Percentiles rank a stretch among this genome's conserved stretches.
phyloP scores from a whole-genome alignment of 1,140 invertebrate species.

The Microvelia longipes region DNA sequence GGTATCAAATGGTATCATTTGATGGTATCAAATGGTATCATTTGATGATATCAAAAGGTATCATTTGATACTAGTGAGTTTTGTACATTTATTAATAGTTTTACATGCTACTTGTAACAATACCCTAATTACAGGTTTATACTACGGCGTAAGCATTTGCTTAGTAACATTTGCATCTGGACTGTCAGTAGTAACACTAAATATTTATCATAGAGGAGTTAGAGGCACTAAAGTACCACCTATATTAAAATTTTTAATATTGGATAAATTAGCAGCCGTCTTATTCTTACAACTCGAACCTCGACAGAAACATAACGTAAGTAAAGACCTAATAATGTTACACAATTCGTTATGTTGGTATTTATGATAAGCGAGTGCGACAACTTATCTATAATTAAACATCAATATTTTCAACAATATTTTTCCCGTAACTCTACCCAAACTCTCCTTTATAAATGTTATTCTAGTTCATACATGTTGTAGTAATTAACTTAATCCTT shows the following conservation, averaged over 20 bases:
- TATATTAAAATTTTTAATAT: constrained; percentile 47
- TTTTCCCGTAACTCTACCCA: neutral
- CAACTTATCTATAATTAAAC: neutral
- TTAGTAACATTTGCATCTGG: constrained; percentile 77
- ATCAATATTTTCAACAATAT: neutral
- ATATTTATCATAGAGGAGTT: constrained; percentile 71
- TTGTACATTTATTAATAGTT: too few relatives aligned
- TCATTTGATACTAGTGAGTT: too few relatives aligned
- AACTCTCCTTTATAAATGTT: neutral
- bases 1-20: too few relatives aligned
- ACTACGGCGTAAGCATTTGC: constrained; percentile 83
- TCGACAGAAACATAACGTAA: constrained; percentile 27
- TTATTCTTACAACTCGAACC: constrained; percentile 45
- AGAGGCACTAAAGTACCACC: constrained; percentile 58
- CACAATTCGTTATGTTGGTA: neutral
- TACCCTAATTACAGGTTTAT: constrained; percentile 50
- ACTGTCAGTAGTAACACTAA: constrained; percentile 67
- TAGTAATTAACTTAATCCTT: too few relatives aligned
- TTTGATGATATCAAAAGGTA: too few relatives aligned
- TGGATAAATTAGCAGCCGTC: constrained; percentile 43
- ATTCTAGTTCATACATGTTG: too few relatives aligned
- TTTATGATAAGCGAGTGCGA: too few relatives aligned
- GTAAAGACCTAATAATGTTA: too few relatives aligned
- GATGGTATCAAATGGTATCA: too few relatives aligned
- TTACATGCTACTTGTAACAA: too few relatives aligned